Evolutionary conservation across 2,888 invertebrate genomes (phyloP).

Genomic region (Mythimna albipuncta): DNA sequence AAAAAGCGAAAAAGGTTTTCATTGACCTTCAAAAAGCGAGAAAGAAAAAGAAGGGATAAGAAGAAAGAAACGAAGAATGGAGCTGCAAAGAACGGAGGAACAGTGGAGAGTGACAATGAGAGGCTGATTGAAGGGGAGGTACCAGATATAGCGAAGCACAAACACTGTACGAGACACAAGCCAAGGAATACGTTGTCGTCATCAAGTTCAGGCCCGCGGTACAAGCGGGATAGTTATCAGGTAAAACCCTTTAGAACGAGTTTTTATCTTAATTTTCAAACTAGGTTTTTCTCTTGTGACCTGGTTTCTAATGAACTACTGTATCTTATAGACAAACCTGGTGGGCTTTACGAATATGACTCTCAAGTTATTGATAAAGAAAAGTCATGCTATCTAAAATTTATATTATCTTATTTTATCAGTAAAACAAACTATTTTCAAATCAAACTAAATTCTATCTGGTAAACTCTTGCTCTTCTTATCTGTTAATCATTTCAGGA

Average conservation of each 20-base stretch:
- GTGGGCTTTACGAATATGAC: slow-evolving; percentile 42
- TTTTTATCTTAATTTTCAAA: slow-evolving; percentile 13
- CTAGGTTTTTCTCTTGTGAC: slow-evolving; percentile 2
- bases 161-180: slow-evolving; percentile 81
- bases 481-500: neutral
- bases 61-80: slow-evolving; percentile 84
- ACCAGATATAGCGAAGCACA: slow-evolving; percentile 77
- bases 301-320: slow-evolving; percentile 12
- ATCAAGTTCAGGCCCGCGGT: slow-evolving; percentile 87
- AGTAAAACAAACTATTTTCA: too few species aligned
- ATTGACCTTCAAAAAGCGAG: slow-evolving; percentile 86
- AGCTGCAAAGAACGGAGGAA: slow-evolving; percentile 78
- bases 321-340: slow-evolving; percentile 45
- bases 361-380: slow-evolving; percentile 38
- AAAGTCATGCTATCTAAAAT: slow-evolving; percentile 11
- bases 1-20: slow-evolving; percentile 88
- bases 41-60: slow-evolving; percentile 86
- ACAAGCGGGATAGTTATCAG: slow-evolving; percentile 90
- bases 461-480: too few species aligned
- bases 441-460: too few species aligned
- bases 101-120: slow-evolving; percentile 85
- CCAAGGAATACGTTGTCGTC: slow-evolving; percentile 85
- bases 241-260: slow-evolving; percentile 69
- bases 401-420: too few species aligned
- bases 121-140: slow-evolving; percentile 84